Base-by-base conservation (phyloP, 2,797 vertebrate genomes). In the Labeo calbasu region DNA sequence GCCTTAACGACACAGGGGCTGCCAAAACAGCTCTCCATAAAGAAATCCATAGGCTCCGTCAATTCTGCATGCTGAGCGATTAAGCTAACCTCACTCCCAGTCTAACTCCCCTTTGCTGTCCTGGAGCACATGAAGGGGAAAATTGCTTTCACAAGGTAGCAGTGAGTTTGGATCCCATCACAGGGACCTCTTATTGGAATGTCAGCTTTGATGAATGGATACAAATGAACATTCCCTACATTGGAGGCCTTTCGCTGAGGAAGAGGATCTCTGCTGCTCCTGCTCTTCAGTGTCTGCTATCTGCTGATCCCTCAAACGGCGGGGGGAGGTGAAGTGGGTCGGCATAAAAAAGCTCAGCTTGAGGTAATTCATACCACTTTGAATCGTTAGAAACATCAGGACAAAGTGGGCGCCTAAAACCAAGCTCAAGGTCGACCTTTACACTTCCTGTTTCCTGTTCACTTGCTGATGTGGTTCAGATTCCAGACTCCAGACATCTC, bases 121-220 rank as follows among this genome's bases (percentile, higher is more conserved):
- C 83, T 48, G 88, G 85, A 90, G 61, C 86, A 84, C 85, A 69
- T 81, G 81, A 87, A 89, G 89, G 91, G 79, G 84, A 88, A 89
- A 92, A 93, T 88, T 88, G 90, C 91, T 92, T 90, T 88, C 82
- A 83, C 88, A 84, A 88, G 88, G 88, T 86, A 82, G 79, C 82
- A 77, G 88, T 80, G 59, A 71, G 85, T 87, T 86, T 68, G 13
- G 14, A 81, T 85, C 83, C 87, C 82, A 70, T 91, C 86, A 89
- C 82, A 83, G 84, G 86, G 72, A 85, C 65, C 82, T 89, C 69
- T 89, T 89, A 91, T 92, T 92, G 92, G 92, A 91, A 91, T 87
- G 92, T 91, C 92, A 92, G 85, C n/a, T 87, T 88, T 93, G 92
- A 92, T 91, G 85, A 92, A 92, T 91, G 89, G 88, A 87, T 82